Conservation (phyloP, 2,797 vertebrate species). For the Poeciliopsis infans region DNA sequence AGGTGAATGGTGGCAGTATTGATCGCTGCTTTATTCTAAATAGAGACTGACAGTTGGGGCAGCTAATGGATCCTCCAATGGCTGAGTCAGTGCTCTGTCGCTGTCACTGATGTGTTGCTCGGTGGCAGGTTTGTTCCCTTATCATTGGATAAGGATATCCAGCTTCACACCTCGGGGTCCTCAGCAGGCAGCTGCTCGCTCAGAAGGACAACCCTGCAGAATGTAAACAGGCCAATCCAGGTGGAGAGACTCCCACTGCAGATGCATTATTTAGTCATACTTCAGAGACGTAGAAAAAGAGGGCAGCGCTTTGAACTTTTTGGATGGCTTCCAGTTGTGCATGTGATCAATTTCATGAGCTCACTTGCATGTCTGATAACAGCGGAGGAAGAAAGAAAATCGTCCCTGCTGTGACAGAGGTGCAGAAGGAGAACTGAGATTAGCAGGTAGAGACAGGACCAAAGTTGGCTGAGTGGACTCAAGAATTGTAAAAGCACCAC, state of each 20-base stretch:
- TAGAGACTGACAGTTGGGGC: conserved; percentile 65
- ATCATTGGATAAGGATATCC: conserved; percentile 71
- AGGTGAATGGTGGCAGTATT: conserved; percentile 51
- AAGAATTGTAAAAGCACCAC: conserved; percentile 20
- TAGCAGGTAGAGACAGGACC: conserved; percentile 3
- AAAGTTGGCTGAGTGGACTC: conserved; percentile 11
- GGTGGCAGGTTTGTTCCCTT: conserved; percentile 69
- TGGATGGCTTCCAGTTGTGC: conserved; percentile 11
- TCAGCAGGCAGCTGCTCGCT: conserved; percentile 47
- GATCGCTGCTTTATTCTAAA: conserved; percentile 73
- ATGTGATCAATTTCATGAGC: conserved; percentile 6
- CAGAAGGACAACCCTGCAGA: conserved; percentile 46
- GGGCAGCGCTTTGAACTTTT: conserved; percentile 43
- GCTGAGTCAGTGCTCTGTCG: conserved; percentile 71
- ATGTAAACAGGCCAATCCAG: conserved; percentile 54
- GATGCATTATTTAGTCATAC: conserved; percentile 56
- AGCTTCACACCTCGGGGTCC: conserved; percentile 70
- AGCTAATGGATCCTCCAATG: conserved; percentile 58
- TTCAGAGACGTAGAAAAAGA: conserved; percentile 30
- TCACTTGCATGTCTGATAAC: background rate
- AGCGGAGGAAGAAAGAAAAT: background rate
- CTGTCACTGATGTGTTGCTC: conserved; percentile 69
- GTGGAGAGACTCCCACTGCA: conserved; percentile 35
- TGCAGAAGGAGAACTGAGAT: conserved; percentile 3
- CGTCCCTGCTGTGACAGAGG: background rate